Evolutionary conservation across 2,797 vertebrate species (phyloP), one percentile per base, ranked within the genome.

Genomic region (Myotis myotis): DNA sequence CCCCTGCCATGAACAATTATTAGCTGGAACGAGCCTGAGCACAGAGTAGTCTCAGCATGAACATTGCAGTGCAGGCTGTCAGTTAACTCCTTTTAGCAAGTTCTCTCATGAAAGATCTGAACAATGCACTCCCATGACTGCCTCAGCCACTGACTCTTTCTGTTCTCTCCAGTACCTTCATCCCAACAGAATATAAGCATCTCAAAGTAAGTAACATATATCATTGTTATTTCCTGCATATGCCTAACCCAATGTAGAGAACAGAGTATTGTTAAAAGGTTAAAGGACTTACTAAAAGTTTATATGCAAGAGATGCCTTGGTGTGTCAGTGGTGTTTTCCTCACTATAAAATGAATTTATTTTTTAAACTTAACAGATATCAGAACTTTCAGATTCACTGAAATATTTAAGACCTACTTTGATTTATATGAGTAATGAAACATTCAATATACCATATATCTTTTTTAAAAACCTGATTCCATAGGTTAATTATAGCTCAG

Each of bases 381-480:
- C n/a, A 84, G 33, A 83, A 91, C 13, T 72, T 84, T 53, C 28
- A 80, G n/a, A 57, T 49, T 93, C 15, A 88, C 3, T 55, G 25
- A 93, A 87, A 82, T 88, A 82, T 78, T 92, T 96, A 33, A 71
- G 76, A 83, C 20, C 33, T 89, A 53, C n/a, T 83, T 89, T 88
- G n/a, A 90, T 78, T 79, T 33, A 83, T 53, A 55, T 41, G 25
- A 88, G 20, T 75, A 92, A 74, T 38, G 88, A 92, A 95, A 53
- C 12, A 89, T 62, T 60, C 33, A 62, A 6, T 25, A 86, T 44
- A 16, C 11, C 33, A 72, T 72, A 76, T 86, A 33, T 79, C 38
- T 64, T 76, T 81, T 93, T 80, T 8, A 88, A 71, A 51, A 95
- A 80, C 25, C 25, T 71, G 53, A 44, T 78, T 44, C 51, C 51